These are phyloP conservation scores for Cephus cinctus DNA, from an alignment of 1,140 invertebrate species.

Conservation along the genomic window DNA sequence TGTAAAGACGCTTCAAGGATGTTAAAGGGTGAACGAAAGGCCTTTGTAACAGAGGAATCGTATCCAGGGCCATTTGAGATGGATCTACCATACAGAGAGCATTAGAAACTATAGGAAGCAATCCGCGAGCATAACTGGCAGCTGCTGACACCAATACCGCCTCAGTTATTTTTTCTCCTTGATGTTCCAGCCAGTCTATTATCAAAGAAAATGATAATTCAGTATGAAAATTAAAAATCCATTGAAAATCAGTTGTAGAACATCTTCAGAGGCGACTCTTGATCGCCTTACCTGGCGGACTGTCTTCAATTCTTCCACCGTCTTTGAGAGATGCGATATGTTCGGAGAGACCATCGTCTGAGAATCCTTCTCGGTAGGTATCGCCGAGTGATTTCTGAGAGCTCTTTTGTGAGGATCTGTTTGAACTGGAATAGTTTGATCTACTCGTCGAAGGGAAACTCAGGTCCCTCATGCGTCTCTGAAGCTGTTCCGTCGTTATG, in stretches of 20 bases:
- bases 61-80: slow-evolving; percentile 63
- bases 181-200: slow-evolving; percentile 47
- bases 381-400: slow-evolving; percentile 34
- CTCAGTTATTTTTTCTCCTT: slow-evolving; percentile 74
- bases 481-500: slow-evolving; percentile 77
- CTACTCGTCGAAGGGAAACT: slow-evolving; percentile 36
- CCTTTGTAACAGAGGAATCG: slow-evolving; percentile 68
- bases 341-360: slow-evolving; percentile 36
- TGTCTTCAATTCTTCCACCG: slow-evolving; percentile 27
- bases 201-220: not conserved
- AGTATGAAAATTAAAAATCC: slow-evolving; percentile 5
- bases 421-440: slow-evolving; percentile 18
- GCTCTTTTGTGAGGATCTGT: slow-evolving; percentile 16
- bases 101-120: slow-evolving; percentile 73
- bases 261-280: not conserved
- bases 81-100: slow-evolving; percentile 70
- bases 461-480: slow-evolving; percentile 66
- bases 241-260: slow-evolving; percentile 13
- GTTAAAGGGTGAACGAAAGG: slow-evolving; percentile 69
- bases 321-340: slow-evolving; percentile 23
- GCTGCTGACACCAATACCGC: slow-evolving; percentile 79
- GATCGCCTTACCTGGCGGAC: slow-evolving; percentile 26
- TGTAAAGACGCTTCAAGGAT: slow-evolving; percentile 68
- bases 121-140: slow-evolving; percentile 74
- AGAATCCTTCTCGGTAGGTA: slow-evolving; percentile 27